Evolutionary conservation across 2,797 vertebrate genomes (phyloP).

Genomic region (Chelmon rostratus): DNA sequence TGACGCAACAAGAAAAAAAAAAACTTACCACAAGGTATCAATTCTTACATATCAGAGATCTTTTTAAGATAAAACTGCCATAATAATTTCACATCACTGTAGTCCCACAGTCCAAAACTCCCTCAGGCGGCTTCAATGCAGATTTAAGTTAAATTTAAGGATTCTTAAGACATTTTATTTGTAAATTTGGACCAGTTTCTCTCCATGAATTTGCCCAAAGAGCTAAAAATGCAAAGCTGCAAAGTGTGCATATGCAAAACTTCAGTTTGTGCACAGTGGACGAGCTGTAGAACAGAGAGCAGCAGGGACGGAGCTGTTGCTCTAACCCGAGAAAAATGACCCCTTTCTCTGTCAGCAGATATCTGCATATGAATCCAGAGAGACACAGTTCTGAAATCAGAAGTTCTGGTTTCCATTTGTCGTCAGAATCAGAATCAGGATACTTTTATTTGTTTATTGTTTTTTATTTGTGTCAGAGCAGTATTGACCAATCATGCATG

Average conservation of each 20-base stretch:
- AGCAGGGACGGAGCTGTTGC: too few species aligned
- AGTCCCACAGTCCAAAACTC: neutral
- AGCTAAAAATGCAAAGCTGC: neutral
- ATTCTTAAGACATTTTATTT: neutral
- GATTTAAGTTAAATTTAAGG: neutral
- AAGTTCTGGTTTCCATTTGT: too few species aligned
- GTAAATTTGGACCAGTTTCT: neutral
- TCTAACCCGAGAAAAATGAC: too few species aligned
- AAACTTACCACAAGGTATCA: neutral
- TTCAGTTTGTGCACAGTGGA: neutral
- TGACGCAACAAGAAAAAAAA: neutral
- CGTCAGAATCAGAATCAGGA: too few species aligned
- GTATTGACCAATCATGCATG: too few species aligned
- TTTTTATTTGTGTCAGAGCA: too few species aligned
- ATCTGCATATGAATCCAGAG: too few species aligned
- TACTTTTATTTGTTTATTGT: too few species aligned
- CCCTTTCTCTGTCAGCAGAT: too few species aligned
- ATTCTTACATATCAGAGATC: neutral
- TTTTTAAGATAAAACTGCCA: neutral
- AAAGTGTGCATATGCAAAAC: neutral
- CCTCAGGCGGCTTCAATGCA: neutral
- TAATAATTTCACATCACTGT: neutral
- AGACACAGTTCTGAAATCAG: too few species aligned
- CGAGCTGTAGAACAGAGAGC: neutral
- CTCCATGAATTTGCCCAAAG: neutral